phyloP scores from a whole-genome alignment of 2,113 vertebrate species.

The Zosterops lateralis region DNA sequence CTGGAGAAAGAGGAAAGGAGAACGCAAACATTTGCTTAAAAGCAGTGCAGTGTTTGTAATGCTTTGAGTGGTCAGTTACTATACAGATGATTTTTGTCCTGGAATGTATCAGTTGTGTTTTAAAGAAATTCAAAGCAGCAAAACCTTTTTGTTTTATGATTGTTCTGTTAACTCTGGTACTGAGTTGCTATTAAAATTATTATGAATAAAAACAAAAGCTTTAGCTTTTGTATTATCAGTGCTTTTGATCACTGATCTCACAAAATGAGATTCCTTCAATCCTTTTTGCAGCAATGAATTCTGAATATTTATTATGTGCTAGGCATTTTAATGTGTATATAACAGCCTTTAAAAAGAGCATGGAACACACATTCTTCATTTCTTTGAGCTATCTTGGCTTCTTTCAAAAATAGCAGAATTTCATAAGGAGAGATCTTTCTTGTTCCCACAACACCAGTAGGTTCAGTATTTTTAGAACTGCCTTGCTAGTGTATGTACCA shows the following conservation, averaged over 20 bases:
- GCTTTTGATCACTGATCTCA: not conserved
- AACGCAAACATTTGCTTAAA: not conserved
- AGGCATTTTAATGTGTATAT: not conserved
- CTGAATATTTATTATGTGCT: not conserved
- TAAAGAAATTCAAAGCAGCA: not conserved
- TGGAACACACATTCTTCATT: not conserved
- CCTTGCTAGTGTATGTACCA: not conserved
- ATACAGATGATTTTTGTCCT: not conserved
- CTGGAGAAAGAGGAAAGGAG: not conserved
- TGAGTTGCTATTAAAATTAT: not conserved
- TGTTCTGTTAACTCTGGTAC: not conserved
- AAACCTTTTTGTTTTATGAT: not conserved
- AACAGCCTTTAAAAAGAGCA: not conserved
- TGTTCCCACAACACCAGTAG: not conserved
- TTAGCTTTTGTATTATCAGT: not conserved
- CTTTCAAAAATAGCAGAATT: not conserved
- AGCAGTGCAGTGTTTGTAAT: not conserved
- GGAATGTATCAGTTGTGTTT: not conserved
- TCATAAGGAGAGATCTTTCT: not conserved
- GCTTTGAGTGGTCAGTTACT: not conserved
- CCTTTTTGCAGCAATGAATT: not conserved
- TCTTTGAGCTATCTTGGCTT: not conserved
- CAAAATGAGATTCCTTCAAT: not conserved
- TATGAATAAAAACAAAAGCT: not conserved
- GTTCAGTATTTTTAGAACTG: not conserved